Base-by-base conservation (phyloP, 2,797 vertebrate genomes). In the Acropternis orthonyx region DNA sequence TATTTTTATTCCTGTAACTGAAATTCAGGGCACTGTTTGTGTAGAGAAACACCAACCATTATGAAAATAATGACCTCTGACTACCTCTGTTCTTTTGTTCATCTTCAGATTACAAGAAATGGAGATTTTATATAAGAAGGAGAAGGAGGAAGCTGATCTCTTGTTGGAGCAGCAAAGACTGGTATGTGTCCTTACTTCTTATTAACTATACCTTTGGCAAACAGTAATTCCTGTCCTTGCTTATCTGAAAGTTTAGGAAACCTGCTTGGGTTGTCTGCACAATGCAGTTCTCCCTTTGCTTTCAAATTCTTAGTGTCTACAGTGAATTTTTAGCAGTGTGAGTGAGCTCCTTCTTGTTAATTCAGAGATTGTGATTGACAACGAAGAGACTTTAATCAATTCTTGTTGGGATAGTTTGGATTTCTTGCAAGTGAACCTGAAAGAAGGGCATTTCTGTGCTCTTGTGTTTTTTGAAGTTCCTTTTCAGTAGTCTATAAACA, bases 71-170 rank as follows among this genome's bases (percentile, higher is more conserved):
- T 69, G 32, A 41, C 17, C 66, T 81, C 41, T 83, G 61, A 58
- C 85, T 52, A 13, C 34, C 81, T 67, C 41, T 93, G 34, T 69
- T 88, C 39, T 72, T 76, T 26, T 91, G 39, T 65, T 90, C 74
- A 21, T 77, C n/a, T 62, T 73, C 73, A 99, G 99, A 93, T 98
- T 99, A 59, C 99, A 99, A 91, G 99, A 99, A 97, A 99, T 99
- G 99, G 99, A 99, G 97, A 99, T 99, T 95, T 97, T 99, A 21
- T 99, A 99, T 97, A 99, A 99, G 97, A 99, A 99, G 65, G 99
- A 99, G 93, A 99, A 99, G 74, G 99, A 99, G 79, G 99, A 99
- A 97, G 99, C 99, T 7, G 99, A 99, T 96, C 99, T 99, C 90
- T 98, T 99, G 66, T 91, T 99, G 97, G 99, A 99, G 96, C 99